Evolutionary conservation across 2,797 vertebrate species (phyloP).

Genomic region (Sebastiscus albofasciatus): DNA sequence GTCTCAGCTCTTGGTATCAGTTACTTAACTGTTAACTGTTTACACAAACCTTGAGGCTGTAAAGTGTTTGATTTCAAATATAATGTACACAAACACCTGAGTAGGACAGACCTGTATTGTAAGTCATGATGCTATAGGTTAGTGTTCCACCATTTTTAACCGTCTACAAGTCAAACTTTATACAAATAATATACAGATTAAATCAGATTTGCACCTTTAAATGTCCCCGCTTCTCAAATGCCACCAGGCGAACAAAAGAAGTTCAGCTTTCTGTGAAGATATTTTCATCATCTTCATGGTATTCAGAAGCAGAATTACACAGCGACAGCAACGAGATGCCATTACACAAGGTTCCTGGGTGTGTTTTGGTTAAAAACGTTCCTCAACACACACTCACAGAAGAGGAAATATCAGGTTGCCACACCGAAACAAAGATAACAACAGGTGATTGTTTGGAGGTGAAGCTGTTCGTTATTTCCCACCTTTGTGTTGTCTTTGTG

Average conservation of each 20-base stretch:
- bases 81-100: constrained; percentile 17
- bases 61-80: constrained; percentile 14
- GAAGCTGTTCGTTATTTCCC: constrained; percentile 43
- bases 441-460: constrained; percentile 51
- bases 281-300: neutral
- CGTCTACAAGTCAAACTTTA: neutral
- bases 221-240: neutral
- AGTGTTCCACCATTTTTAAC: neutral
- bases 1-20: constrained; percentile 23
- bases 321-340: constrained; percentile 25
- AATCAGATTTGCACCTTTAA: neutral
- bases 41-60: constrained; percentile 13
- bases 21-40: constrained; percentile 14
- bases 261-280: neutral
- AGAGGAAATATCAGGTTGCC: constrained; percentile 67
- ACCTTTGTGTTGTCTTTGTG: constrained; percentile 33
- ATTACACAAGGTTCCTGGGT: constrained; percentile 8
- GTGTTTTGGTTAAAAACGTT: constrained; percentile 9
- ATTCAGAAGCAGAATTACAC: constrained; percentile 15
- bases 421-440: constrained; percentile 55
- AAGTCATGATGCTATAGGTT: neutral
- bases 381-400: neutral
- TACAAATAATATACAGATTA: neutral
- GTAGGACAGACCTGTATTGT: constrained; percentile 15
- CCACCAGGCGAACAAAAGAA: neutral